A percentile compares a stretch with the other conserved stretches of the same genome.
Evolutionary conservation across 2,113 vertebrate genomes (phyloP).

Genomic region (Leptocoma aspasia): DNA sequence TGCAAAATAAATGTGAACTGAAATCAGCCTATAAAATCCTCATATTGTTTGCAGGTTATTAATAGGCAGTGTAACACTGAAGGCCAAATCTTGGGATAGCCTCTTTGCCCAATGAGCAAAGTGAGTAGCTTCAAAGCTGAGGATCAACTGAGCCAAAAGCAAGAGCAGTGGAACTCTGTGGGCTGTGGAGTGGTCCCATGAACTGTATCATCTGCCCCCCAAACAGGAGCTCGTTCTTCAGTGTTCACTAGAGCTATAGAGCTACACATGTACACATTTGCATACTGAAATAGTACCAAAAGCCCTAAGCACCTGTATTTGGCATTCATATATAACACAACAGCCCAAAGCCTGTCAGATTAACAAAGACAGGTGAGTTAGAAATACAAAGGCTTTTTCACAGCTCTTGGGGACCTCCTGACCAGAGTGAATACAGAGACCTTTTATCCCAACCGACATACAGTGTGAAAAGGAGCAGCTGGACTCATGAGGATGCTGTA

Average conservation of each 20-base stretch:
- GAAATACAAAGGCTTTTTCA: neutral
- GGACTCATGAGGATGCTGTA: neutral
- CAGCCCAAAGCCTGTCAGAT: neutral
- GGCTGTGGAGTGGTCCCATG: neutral
- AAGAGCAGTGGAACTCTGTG: neutral
- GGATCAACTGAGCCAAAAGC: neutral
- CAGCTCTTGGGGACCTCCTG: neutral
- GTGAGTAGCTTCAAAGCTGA: neutral
- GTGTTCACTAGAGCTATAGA: neutral
- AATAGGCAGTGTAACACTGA: neutral
- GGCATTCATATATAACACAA: neutral
- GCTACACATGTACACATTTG: neutral
- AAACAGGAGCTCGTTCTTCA: neutral
- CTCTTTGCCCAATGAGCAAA: neutral
- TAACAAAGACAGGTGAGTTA: neutral
- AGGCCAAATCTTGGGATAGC: neutral
- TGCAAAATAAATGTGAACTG: neutral
- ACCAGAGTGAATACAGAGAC: neutral
- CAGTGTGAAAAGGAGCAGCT: neutral
- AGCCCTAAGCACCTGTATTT: neutral
- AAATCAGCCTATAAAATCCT: neutral
- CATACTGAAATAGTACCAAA: neutral
- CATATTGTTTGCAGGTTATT: neutral
- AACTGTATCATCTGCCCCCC: fast-evolving
- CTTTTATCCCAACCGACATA: neutral